Percentiles rank a stretch among this genome's conserved stretches.
phyloP scores from a whole-genome alignment of 2,113 vertebrate genomes.

The Oxygymnocypris stewartii region DNA sequence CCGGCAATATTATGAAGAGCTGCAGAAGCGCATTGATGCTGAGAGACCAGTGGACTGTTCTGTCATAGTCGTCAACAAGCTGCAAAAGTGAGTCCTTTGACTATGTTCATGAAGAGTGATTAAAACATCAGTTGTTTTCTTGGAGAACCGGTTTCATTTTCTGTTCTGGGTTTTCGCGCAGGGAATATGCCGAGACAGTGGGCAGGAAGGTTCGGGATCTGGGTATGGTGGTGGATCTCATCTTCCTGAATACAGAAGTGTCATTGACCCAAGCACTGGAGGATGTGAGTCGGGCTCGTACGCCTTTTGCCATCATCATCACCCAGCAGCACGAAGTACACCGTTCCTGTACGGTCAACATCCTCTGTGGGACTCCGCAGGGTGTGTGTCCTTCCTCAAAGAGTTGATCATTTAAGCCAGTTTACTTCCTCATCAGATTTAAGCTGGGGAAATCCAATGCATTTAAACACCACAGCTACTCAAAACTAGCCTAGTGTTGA shows the following conservation, averaged over 20 bases:
- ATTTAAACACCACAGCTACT: not conserved
- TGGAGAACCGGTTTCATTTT: not conserved
- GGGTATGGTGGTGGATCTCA: slow-evolving; percentile 98
- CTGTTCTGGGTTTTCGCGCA: slow-evolving; percentile 56
- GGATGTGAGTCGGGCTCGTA: slow-evolving; percentile 92
- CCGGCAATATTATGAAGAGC: slow-evolving; percentile 94
- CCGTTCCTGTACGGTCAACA: slow-evolving; percentile 97
- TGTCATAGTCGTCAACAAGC: slow-evolving; percentile 96
- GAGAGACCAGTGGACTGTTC: slow-evolving; percentile 96
- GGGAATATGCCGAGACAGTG: slow-evolving; percentile 96
- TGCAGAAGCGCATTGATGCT: slow-evolving; percentile 88
- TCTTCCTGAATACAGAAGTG: slow-evolving; percentile 98
- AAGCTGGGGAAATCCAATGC: not conserved
- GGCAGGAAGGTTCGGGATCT: slow-evolving; percentile 94
- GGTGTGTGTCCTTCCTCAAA: slow-evolving; percentile 77
- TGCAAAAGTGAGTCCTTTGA: slow-evolving; percentile 86
- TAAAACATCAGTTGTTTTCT: slow-evolving; percentile 37
- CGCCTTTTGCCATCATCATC: slow-evolving; percentile 97
- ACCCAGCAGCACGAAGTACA: slow-evolving; percentile 98
- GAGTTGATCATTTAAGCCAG: not conserved
- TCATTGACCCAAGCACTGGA: slow-evolving; percentile 94
- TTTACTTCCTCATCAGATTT: not conserved
- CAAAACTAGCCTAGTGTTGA: not conserved
- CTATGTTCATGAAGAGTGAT: not conserved
- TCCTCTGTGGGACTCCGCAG: slow-evolving; percentile 96